A percentile compares a stretch with the other conserved stretches of the same genome.
phyloP scores from a whole-genome alignment of 2,888 invertebrate species.

The Heteromyza rotundicornis region DNA sequence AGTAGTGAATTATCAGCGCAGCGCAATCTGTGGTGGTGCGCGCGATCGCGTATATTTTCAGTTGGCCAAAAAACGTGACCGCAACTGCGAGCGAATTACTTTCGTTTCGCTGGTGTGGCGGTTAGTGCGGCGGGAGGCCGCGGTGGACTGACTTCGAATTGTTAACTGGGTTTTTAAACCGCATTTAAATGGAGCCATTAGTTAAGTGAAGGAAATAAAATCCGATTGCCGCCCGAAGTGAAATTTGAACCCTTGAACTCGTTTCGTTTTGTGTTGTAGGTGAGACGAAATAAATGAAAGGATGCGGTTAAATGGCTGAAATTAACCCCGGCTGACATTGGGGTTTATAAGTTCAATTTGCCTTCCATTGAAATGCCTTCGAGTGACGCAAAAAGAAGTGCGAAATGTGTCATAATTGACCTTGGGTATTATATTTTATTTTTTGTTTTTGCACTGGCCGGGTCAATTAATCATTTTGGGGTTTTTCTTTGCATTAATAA shows the following conservation, averaged over 20 bases:
- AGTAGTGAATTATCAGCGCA: not conserved
- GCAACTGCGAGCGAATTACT: not conserved
- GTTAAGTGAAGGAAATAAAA: too few species aligned
- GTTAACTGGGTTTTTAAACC: conserved; percentile 4
- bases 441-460: too few species aligned
- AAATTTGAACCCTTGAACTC: not conserved
- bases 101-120: too few species aligned
- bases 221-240: not conserved
- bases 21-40: too few species aligned
- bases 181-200: not conserved
- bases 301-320: not conserved
- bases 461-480: too few species aligned
- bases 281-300: not conserved
- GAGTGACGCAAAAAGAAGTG: too few species aligned
- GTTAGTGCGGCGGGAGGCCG: too few species aligned
- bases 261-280: not conserved
- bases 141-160: not conserved
- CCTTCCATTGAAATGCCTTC: too few species aligned
- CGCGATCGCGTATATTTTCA: too few species aligned
- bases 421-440: too few species aligned
- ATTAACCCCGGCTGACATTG: not conserved
- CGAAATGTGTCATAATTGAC: not conserved
- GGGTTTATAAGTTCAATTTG: too few species aligned
- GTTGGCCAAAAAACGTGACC: not conserved
- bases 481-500: too few species aligned